phyloP scores from a whole-genome alignment of 2,113 vertebrate genomes.

The Corythornis cristatus region DNA sequence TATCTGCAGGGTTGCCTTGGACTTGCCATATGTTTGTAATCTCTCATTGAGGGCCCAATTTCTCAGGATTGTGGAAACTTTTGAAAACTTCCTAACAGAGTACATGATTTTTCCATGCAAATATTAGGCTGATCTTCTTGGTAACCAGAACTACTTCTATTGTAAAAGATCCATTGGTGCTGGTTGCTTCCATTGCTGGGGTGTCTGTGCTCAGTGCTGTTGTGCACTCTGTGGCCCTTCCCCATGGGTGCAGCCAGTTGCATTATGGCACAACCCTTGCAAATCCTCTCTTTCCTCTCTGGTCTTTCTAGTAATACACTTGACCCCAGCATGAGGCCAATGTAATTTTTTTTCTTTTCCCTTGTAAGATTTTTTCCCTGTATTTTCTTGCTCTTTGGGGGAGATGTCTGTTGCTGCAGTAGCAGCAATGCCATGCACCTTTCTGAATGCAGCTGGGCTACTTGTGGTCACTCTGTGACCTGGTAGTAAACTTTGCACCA shows the following conservation, averaged over 20 bases:
- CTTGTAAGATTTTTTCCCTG: not conserved
- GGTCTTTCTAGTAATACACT: not conserved
- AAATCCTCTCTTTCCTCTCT: not conserved
- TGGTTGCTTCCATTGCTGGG: not conserved
- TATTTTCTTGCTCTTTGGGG: not conserved
- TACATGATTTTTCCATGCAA: not conserved
- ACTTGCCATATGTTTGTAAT: slow-evolving; percentile 11
- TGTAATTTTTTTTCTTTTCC: not conserved
- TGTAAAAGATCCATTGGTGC: not conserved
- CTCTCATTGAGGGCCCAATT: not conserved
- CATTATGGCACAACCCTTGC: not conserved
- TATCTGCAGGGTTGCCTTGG: not conserved
- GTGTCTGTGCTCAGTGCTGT: not conserved
- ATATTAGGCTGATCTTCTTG: not conserved
- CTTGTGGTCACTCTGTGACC: not conserved
- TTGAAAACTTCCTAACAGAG: not conserved
- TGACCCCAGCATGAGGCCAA: not conserved
- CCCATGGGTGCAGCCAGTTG: not conserved
- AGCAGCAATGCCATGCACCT: not conserved
- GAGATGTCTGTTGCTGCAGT: too few species aligned
- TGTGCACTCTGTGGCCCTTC: not conserved
- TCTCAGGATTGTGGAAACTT: slow-evolving; percentile 18
- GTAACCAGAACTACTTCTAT: not conserved
- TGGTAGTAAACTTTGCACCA: not conserved
- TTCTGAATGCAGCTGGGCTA: not conserved